A percentile compares a stretch with the other conserved stretches of the same genome.
Conservation (phyloP, 2,797 vertebrate genomes). For the Odontamblyopus lacepedii region DNA sequence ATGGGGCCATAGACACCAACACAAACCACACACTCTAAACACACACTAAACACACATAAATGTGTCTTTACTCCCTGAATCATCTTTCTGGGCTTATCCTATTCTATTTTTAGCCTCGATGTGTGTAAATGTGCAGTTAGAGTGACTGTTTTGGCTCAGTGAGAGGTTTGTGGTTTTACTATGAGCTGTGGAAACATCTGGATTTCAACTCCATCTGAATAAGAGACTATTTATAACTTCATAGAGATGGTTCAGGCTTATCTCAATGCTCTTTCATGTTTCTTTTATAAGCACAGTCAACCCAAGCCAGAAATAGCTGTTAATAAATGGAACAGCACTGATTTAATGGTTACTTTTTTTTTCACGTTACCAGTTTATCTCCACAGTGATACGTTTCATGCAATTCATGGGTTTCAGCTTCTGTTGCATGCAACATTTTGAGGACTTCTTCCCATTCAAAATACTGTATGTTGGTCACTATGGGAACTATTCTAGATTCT, state of each 20-base stretch:
- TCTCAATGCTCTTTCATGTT: neutral
- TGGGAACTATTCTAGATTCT: too few species aligned
- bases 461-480: too few species aligned
- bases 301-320: neutral
- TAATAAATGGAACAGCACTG: neutral
- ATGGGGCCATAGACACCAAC: constrained; percentile 29
- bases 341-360: neutral
- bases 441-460: too few species aligned
- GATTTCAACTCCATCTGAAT: constrained; percentile 9
- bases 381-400: too few species aligned
- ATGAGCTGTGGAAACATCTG: constrained; percentile 20
- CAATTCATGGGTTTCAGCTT: too few species aligned
- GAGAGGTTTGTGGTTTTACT: constrained; percentile 18
- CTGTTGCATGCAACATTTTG: too few species aligned
- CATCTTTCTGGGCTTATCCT: constrained; percentile 56
- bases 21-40: constrained; percentile 6
- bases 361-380: too few species aligned
- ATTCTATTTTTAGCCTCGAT: constrained; percentile 66
- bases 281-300: neutral
- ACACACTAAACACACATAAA: constrained; percentile 27
- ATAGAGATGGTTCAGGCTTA: neutral
- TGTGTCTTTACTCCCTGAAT: constrained; percentile 45
- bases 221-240: constrained; percentile 11
- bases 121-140: constrained; percentile 58
- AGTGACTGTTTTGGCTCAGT: constrained; percentile 43